Evolutionary conservation across 2,113 vertebrate genomes (phyloP), one percentile per base, ranked within the genome.

Genomic region (human): DNA sequence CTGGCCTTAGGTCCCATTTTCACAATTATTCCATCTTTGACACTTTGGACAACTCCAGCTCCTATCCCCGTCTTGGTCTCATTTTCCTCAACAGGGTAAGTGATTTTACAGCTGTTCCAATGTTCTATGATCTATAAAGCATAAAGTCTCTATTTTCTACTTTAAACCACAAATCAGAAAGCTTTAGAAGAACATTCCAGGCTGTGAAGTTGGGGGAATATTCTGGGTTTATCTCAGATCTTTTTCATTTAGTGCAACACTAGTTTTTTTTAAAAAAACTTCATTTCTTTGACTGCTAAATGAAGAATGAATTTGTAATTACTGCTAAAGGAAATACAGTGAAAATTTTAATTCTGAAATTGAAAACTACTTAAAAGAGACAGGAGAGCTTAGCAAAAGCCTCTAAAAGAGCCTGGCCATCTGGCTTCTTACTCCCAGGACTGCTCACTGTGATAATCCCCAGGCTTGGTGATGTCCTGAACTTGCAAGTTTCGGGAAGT

Each of bases 301-400:
- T 55, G 55, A 73, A 4, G 52, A 83, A 48, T 81, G 30, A 48
- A 83, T 43, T 88, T 96, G 70, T 75, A 93, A 84, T 93, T 91
- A 90, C 89, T 61, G n/a, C 89, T 92, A 91, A 76, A 93, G 64
- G 40, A 79, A 94, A 96, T 76, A 61, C 48, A 70, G 17, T 80
- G 55, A 90, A 30, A 66, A 82, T 68, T 94, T 91, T 35, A 32
- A 70, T 70, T 73, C n/a, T 66, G 30, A 93, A 82, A 78, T 32
- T 55, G 18, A 79, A 92, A 87, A 43, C 20, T 61, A 79, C 52
- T 83, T 81, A 25, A 3, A 86, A 55, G 61, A 92, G 25, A 45
- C 0, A 25, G 30, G 55, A 89, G 82, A 79, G 50, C 17, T 50
- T 59, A 79, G 38, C 4, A 38, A 85, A 91, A 30, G 6, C 50